phyloP scores from a whole-genome alignment of 2,797 vertebrate genomes.

The Peromyscus nudipes region DNA sequence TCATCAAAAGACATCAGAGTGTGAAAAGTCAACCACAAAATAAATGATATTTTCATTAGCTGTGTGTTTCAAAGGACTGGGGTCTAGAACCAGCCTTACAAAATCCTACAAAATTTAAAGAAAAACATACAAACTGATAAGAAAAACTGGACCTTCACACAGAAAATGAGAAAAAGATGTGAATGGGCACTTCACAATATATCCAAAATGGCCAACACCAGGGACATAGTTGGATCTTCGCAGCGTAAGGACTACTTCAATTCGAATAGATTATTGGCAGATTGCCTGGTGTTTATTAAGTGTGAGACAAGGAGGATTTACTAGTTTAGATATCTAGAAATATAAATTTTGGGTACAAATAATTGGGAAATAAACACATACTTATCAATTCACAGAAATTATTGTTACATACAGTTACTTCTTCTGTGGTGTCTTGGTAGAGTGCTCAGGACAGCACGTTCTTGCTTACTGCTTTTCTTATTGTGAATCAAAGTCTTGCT shows the following conservation, averaged over 20 bases:
- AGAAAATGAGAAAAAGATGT: background rate
- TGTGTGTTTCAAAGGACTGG: background rate
- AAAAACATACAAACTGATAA: background rate
- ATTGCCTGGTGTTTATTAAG: background rate
- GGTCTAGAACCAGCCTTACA: background rate
- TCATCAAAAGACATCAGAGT: conserved; percentile 31
- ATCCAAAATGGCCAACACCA: background rate
- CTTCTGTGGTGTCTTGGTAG: background rate
- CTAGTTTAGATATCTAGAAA: background rate
- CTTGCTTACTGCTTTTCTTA: background rate
- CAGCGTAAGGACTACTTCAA: background rate
- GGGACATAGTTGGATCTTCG: background rate
- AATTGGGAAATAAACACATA: background rate
- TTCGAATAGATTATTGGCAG: background rate
- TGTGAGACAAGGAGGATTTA: background rate
- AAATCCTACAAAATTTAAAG: background rate
- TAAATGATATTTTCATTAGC: background rate
- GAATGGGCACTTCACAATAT: background rate
- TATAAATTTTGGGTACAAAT: background rate
- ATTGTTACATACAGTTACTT: background rate
- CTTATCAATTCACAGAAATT: background rate
- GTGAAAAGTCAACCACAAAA: background rate
- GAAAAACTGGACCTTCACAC: background rate
- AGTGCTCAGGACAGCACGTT: background rate
- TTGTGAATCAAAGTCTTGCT: background rate